A percentile compares a stretch with the other conserved stretches of the same genome.
Evolutionary conservation across 64 coral and sea anemone genomes (phyloP).

Genomic region (Pachyseris speciosa): DNA sequence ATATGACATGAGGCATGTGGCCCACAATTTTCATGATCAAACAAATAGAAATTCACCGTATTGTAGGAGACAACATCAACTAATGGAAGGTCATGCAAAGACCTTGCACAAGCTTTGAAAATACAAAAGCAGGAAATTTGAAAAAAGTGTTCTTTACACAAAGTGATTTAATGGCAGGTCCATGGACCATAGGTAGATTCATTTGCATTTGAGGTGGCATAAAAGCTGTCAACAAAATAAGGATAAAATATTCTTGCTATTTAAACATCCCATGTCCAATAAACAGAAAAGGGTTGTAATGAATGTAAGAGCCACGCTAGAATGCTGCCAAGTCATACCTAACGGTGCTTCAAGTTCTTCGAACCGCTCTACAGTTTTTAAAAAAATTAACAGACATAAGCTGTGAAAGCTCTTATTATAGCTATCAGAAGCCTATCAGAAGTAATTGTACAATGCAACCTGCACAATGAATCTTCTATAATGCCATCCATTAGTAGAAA

Average conservation of each 20-base stretch:
- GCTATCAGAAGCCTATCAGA: background rate
- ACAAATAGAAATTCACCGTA: background rate
- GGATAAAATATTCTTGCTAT: slow-evolving; percentile 53
- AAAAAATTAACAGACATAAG: background rate
- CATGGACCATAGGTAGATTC: background rate
- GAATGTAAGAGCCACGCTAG: background rate
- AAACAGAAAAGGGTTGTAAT: background rate
- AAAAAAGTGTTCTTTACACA: background rate
- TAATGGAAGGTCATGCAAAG: background rate
- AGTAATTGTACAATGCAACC: background rate
- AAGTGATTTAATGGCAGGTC: background rate
- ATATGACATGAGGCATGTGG: slow-evolving; percentile 15
- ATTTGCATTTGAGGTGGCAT: slow-evolving; percentile 9
- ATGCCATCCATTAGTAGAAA: background rate
- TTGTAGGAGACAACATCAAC: slow-evolving; percentile 24
- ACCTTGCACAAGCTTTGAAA: background rate
- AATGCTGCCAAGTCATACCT: background rate
- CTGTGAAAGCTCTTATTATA: background rate
- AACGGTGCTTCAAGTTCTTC: background rate
- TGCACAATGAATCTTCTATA: no score
- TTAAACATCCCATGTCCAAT: slow-evolving; percentile 25
- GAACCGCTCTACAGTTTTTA: background rate
- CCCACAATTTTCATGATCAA: background rate
- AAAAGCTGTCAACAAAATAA: slow-evolving; percentile 9
- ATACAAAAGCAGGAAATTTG: background rate